Evolutionary conservation across 2,113 vertebrate genomes (phyloP), one percentile per base, ranked within the genome.

Genomic region (Urocolius indicus): DNA sequence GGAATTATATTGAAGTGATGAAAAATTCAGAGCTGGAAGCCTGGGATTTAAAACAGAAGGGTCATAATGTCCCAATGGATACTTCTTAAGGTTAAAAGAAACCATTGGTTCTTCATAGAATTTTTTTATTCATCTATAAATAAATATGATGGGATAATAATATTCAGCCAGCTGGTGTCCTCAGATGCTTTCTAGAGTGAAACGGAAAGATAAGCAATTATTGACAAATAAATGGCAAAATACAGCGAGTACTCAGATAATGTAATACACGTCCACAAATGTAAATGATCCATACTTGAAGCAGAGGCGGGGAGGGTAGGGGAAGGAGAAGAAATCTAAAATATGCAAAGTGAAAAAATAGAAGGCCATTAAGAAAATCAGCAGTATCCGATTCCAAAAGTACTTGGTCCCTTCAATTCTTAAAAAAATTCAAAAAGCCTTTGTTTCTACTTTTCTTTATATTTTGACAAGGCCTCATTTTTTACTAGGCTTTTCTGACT

Each of bases 91-190:
- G 29, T 71, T 58, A 62, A 87, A 87, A 85, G 9, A 89, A 79
- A 49, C 6, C 20, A 67, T 6, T 61, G 34, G 3, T 52, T 93
- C 36, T 80, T 91, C 55, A 52, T 71, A 45, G 65, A 80, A 18
- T 93, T 94, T 18, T 86, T 93, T 71, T 63, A 71, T 87, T 89
- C 94, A 46, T 62, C 72, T 93, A 32, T 86, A 91, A 91, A 75
- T 72, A 87, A 36, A 75, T 34, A 92, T 52, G 34, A 59, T 61
- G 48, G 13, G 77, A 93, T 57, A 93, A 95, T 88, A 86, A 83
- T 71, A 55, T 46, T 69, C 36, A 62, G 67, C 71, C 95, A 96
- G 27, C 61, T 95, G 84, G 69, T 94, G 67, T 94, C 91, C 93
- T 95, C 75, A 93, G 57, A 91, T 92, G 51, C 82, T 80, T 63